Conservation (phyloP, 2,888 invertebrate species). For the Pseudanteris insignis region DNA sequence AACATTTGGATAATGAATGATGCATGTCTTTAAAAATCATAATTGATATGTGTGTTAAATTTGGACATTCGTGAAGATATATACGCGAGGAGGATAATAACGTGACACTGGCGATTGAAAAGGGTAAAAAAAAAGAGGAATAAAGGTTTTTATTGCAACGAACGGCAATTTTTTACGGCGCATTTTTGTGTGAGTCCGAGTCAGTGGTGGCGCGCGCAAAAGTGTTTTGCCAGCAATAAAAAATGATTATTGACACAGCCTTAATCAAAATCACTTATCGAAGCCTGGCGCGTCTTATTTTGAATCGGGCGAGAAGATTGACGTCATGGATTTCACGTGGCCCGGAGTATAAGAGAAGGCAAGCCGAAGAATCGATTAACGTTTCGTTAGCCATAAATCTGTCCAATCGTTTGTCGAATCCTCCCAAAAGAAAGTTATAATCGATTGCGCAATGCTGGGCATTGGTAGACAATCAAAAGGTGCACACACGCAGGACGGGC, state of each 20-base stretch:
- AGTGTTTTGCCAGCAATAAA: constrained; percentile 11
- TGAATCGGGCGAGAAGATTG: constrained; percentile 8
- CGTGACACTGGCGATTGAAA: too few species aligned
- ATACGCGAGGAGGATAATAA: too few species aligned
- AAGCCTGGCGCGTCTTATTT: constrained; percentile 3
- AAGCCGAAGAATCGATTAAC: constrained; percentile 27
- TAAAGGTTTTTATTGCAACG: too few species aligned
- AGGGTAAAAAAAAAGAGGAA: too few species aligned
- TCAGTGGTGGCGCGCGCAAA: too few species aligned
- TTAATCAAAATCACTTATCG: constrained; percentile 34
- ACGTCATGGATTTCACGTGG: constrained; percentile 16
- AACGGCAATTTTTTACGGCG: too few species aligned
- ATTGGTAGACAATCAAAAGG: constrained; percentile 30
- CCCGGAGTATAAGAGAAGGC: constrained; percentile 16
- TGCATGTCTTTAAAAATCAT: too few species aligned
- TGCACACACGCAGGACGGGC: constrained; percentile 7
- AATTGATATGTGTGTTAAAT: too few species aligned
- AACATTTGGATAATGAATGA: too few species aligned
- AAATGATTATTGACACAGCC: constrained; percentile 24
- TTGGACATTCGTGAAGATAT: too few species aligned
- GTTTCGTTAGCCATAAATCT: constrained; percentile 25
- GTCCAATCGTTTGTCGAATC: constrained; percentile 22
- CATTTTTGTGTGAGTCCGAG: too few species aligned
- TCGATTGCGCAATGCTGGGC: constrained; percentile 27
- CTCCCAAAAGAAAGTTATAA: constrained; percentile 40